Base-by-base conservation (phyloP, 2,797 vertebrate genomes). In the Coreius guichenoti region DNA sequence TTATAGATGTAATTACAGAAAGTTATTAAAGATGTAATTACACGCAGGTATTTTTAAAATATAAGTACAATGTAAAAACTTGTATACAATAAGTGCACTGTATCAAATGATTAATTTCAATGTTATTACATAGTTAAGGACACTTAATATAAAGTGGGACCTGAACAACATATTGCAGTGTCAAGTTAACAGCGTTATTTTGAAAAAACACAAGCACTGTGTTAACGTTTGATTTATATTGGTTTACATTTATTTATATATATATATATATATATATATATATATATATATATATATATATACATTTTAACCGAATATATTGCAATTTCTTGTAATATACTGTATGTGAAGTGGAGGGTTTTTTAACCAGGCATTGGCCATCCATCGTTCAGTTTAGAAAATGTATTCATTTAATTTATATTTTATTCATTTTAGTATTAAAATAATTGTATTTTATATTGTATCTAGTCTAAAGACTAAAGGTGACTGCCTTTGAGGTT, bases 111-210 rank as follows among this genome's bases (percentile, higher is more conserved):
- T 36, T 36, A 5, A 36, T 36, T 36, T 36, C 6, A 36, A 36
- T 36, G 5, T 36, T n/a, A n/a, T n/a, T n/a, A n/a, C n/a, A n/a
- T n/a, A n/a, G n/a, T n/a, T 36, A 36, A 36, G 36, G 36, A 36
- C 36, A 36, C 36, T 36, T 36, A n/a, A n/a, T n/a, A n/a, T n/a
- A n/a, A n/a, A n/a, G n/a, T n/a, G n/a, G n/a, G n/a, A n/a, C n/a
- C n/a, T n/a, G n/a, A n/a, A n/a, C n/a, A n/a, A 49, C 43, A 29
- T 49, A 49, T 12, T 74, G 4, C 9, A 31, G 17, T 74, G 4
- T 49, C 70, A 29, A 73, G n/a, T 73, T 49, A 69, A 69, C 36
- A 39, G 33, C 21, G 43, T 69, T 69, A 23, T 69, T 69, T 69
- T 13, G 33, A 9, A 36, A 8, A 45, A 45, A 47, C 3, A 56